Conservation (phyloP, 1,140 invertebrate genomes). For the Anthonomus grandis region DNA sequence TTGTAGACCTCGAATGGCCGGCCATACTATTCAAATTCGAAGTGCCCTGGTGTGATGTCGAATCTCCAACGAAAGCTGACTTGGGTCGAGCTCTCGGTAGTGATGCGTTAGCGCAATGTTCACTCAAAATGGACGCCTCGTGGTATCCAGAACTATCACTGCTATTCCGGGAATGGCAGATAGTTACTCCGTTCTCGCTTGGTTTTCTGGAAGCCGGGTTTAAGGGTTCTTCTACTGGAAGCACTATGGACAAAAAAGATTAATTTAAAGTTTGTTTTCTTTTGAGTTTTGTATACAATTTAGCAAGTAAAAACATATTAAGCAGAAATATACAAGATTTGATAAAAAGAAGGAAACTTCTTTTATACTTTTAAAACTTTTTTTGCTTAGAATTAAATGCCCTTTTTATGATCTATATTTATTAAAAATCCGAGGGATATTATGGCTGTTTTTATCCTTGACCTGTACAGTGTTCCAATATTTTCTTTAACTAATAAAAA, state of each 20-base stretch:
- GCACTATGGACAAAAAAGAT: background rate
- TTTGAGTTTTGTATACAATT: background rate
- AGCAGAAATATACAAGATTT: too few species aligned
- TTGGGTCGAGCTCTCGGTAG: constrained; percentile 40
- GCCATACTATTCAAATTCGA: constrained; percentile 44
- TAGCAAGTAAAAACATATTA: background rate
- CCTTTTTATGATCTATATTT: too few species aligned
- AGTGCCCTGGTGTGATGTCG: constrained; percentile 29
- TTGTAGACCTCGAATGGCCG: constrained; percentile 44
- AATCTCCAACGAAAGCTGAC: constrained; percentile 32
- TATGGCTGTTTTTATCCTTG: too few species aligned
- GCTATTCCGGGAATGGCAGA: constrained; percentile 69
- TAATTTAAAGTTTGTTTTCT: too few species aligned
- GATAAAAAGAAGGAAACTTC: too few species aligned
- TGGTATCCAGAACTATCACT: constrained; percentile 76
- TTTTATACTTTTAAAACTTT: too few species aligned
- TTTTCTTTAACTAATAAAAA: too few species aligned
- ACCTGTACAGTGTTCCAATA: too few species aligned
- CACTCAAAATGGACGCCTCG: constrained; percentile 67
- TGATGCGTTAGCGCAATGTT: constrained; percentile 53
- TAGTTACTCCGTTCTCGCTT: constrained; percentile 45
- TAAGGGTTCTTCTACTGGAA: background rate
- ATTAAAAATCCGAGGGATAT: too few species aligned
- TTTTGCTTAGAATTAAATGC: too few species aligned
- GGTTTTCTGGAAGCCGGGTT: constrained; percentile 13